phyloP scores from a whole-genome alignment of 2,888 invertebrate genomes.

The Perizoma affinitatum region DNA sequence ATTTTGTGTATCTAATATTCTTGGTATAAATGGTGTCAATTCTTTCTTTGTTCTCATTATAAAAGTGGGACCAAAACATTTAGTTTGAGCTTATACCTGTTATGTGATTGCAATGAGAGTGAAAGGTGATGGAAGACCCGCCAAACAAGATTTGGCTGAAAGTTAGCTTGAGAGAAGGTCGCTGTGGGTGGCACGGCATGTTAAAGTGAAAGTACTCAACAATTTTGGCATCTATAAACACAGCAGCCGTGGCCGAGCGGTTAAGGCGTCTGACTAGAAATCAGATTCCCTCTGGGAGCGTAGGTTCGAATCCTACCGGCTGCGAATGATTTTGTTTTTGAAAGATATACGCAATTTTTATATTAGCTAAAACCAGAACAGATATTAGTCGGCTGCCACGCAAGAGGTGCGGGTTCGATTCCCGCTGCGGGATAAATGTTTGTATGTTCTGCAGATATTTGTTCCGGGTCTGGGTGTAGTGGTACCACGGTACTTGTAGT shows the following conservation, averaged over 20 bases:
- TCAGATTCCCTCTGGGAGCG: conserved; percentile 95
- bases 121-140: conserved; percentile 8
- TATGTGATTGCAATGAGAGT: background rate
- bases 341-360: background rate
- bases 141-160: conserved; percentile 5
- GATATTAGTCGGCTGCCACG: too few species aligned
- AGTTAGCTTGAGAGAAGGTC: conserved; percentile 5
- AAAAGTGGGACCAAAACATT: too few species aligned
- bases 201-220: conserved; percentile 8
- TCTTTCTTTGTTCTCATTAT: too few species aligned
- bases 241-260: conserved; percentile 93
- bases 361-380: too few species aligned
- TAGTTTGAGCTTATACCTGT: too few species aligned
- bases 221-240: background rate
- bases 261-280: conserved; percentile 95
- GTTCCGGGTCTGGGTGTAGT: too few species aligned
- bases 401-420: too few species aligned
- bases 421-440: too few species aligned
- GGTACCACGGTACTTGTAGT: too few species aligned
- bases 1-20: too few species aligned
- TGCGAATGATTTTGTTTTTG: conserved; percentile 76
- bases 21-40: too few species aligned
- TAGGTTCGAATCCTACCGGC: conserved; percentile 95
- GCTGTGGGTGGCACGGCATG: background rate
- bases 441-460: too few species aligned